Evolutionary conservation across 92 coral and sea anemone genomes (phyloP).

Genomic region (Zoanthus gigantus): DNA sequence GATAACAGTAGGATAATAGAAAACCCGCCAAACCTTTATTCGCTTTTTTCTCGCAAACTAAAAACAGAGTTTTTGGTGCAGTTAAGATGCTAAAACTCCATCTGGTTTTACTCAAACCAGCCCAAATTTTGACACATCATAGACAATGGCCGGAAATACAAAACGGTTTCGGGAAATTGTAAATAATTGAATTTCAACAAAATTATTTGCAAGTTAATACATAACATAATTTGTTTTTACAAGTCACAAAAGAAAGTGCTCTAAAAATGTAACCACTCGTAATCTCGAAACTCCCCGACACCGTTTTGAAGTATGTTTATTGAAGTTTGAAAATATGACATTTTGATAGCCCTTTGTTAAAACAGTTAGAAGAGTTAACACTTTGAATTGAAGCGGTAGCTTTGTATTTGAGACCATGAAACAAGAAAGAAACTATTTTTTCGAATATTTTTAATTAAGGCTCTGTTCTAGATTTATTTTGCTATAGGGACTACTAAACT

Average conservation of each 20-base stretch:
- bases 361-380: constrained; percentile 27
- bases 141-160: background rate
- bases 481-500: constrained; percentile 1
- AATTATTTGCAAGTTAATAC: background rate
- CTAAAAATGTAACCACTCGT: constrained; percentile 9
- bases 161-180: constrained; percentile 21
- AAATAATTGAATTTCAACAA: background rate
- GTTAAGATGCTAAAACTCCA: no score
- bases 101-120: no score
- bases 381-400: background rate
- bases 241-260: background rate
- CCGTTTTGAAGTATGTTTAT: background rate
- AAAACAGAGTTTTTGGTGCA: constrained; percentile 16
- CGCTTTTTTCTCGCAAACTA: no score
- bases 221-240: constrained; percentile 11
- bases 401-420: constrained; percentile 10
- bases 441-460: background rate
- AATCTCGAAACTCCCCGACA: constrained; percentile 3
- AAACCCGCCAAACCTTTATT: background rate
- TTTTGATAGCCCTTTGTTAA: background rate
- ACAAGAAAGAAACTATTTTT: background rate
- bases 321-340: no score
- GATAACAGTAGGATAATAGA: constrained; percentile 30
- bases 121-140: constrained; percentile 1
- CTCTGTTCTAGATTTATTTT: constrained; percentile 7